Evolutionary conservation across 2,113 vertebrate genomes (phyloP).

Genomic region (Otis tarda): DNA sequence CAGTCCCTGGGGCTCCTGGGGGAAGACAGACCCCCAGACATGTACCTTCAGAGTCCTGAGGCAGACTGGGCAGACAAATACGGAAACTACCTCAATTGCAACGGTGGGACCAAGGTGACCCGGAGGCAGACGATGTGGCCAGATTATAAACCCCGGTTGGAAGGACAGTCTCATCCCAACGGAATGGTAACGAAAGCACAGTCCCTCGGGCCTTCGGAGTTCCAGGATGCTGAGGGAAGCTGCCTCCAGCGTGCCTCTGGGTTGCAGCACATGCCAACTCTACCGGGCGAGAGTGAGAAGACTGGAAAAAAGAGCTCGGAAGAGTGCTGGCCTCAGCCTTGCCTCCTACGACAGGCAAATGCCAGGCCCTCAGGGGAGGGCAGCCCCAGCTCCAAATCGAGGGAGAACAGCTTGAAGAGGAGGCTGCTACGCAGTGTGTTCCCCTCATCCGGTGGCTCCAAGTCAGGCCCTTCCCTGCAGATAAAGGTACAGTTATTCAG

Average conservation of each 20-base stretch:
- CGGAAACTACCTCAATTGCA: slow-evolving; percentile 82
- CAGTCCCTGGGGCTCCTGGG: slow-evolving; percentile 91
- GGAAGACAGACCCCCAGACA: slow-evolving; percentile 83
- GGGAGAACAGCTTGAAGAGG: slow-evolving; percentile 77
- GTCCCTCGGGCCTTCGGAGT: slow-evolving; percentile 83
- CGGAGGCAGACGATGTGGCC: slow-evolving; percentile 86
- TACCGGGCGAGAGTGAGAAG: slow-evolving; percentile 64
- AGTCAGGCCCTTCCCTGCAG: slow-evolving; percentile 51
- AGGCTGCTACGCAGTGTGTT: slow-evolving; percentile 75
- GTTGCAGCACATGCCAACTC: not conserved
- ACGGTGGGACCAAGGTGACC: slow-evolving; percentile 80
- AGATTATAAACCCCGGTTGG: slow-evolving; percentile 81
- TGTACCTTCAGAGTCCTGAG: slow-evolving; percentile 87
- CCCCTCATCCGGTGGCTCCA: slow-evolving; percentile 40
- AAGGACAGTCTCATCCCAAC: slow-evolving; percentile 82
- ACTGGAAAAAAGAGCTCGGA: slow-evolving; percentile 67
- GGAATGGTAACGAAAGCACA: slow-evolving; percentile 87
- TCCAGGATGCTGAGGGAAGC: slow-evolving; percentile 61
- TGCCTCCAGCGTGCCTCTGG: slow-evolving; percentile 58
- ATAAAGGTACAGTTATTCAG: slow-evolving; percentile 69
- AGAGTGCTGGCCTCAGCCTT: slow-evolving; percentile 83
- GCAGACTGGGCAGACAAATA: slow-evolving; percentile 80
- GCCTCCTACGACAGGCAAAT: slow-evolving; percentile 76
- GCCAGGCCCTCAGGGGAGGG: slow-evolving; percentile 72
- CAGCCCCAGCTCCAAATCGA: slow-evolving; percentile 72